Evolutionary conservation across 1,140 invertebrate genomes (phyloP), one percentile per base, ranked within the genome.

Genomic region (Mactra quadrangularis): DNA sequence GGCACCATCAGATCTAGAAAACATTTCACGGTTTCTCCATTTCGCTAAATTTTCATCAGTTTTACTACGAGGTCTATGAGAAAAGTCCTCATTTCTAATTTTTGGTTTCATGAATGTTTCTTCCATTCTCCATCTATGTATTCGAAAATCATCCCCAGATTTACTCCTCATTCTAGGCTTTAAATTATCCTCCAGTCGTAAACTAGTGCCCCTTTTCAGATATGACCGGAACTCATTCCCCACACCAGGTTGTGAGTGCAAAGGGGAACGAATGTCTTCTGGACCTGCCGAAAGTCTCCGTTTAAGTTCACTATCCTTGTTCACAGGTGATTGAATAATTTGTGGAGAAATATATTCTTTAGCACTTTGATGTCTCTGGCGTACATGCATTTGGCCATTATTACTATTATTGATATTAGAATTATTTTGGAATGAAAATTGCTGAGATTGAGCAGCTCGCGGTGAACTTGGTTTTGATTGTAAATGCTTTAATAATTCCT

Each of bases 1-100:
- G 83, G 95, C 95, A 70, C 90, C 91, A 78, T 92, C 91, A n/a
- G 89, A 91, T 64, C 86, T 85, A 25, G 90, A 88, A 11, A 91
- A 86, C 31, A 85, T 50, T 29, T 91, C 90, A 6, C 88, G 85
- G 17, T 83, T 77, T 22, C 86, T 86, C 60, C 81, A 87, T 71
- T 88, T 89, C 47, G 70, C 83, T 84, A 89, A 81, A 52, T 87
- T 86, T 50, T 87, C 89, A 53, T 89, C 85, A 35, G 83, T 78
- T 62, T 84, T 84, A 77, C 87, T 84, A 11, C 83, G 79, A 15
- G 86, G 82, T 50, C 89, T 41, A 47, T 84, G 86, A 6, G 83
- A 31, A 52, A 86, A 89, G 35, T 89, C 89, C n/a, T 90, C 90
- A 1, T 84, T 89, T 19, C 86, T 72, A 85, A 87, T 90, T 11